Conservation (phyloP, 2,113 vertebrate species). For the Prionailurus viverrinus region DNA sequence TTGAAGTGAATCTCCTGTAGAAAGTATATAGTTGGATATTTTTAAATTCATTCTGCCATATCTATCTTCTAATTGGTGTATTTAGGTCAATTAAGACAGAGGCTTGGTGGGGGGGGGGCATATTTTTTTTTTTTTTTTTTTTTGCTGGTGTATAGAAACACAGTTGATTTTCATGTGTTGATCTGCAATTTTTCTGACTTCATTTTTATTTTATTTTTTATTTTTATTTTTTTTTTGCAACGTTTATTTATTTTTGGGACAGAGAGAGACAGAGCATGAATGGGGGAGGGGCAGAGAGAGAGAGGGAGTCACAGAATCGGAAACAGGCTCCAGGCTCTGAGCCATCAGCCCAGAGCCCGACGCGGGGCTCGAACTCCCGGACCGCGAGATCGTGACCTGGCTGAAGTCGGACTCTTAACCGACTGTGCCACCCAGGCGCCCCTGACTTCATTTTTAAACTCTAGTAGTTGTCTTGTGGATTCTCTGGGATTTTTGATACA, state of each 20-base stretch:
- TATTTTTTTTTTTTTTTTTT: not conserved
- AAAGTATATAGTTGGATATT: not conserved
- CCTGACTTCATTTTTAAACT: not conserved
- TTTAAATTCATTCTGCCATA: not conserved
- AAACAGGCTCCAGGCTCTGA: no score
- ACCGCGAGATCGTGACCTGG: no score
- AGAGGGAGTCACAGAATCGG: no score
- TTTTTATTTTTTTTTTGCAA: no score
- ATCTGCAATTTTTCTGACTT: not conserved
- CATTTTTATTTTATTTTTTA: not conserved
- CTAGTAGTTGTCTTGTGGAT: not conserved
- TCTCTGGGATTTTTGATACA: not conserved
- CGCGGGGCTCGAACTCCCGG: no score
- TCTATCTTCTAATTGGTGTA: not conserved
- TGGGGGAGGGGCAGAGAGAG: no score
- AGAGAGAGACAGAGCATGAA: no score
- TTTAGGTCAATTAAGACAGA: not conserved
- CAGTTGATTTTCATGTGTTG: not conserved
- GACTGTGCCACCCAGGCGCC: no score
- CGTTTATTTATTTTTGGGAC: no score
- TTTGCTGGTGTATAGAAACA: not conserved
- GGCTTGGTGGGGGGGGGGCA: no score
- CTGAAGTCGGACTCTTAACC: no score
- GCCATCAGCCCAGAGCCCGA: no score
- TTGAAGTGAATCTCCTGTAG: not conserved